Conservation (phyloP, 2,113 vertebrate species). For the Nerophis ophidion region DNA sequence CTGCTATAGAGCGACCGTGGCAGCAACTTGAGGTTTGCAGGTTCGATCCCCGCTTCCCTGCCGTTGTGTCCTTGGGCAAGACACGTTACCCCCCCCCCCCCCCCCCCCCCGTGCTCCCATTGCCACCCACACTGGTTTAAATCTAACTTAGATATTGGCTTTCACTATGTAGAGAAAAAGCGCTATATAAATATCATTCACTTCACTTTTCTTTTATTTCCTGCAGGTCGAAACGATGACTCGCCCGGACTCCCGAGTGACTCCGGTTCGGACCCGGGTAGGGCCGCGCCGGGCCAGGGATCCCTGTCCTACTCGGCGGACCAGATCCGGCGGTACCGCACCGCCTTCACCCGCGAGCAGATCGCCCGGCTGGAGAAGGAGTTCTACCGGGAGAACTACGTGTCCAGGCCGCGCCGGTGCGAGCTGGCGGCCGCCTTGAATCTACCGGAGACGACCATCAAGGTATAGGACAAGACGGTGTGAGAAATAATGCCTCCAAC, state of each 20-base stretch:
- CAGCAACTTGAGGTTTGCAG: too few relatives aligned
- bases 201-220: constrained; percentile 2
- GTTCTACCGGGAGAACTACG: constrained; percentile 97
- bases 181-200: too few relatives aligned
- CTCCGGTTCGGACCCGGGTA: constrained; percentile 58
- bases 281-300: constrained; percentile 68
- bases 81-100: too few relatives aligned
- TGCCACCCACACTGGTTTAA: too few relatives aligned
- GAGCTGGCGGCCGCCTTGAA: constrained; percentile 94
- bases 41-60: too few relatives aligned
- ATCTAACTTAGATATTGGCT: too few relatives aligned
- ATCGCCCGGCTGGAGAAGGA: constrained; percentile 95
- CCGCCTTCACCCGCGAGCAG: constrained; percentile 96
- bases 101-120: too few relatives aligned
- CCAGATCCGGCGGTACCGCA: constrained; percentile 95
- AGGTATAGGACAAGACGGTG: too few relatives aligned
- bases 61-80: too few relatives aligned
- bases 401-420: constrained; percentile 92
- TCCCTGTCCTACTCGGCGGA: constrained; percentile 85
- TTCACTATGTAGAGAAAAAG: too few relatives aligned
- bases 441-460: constrained; percentile 97
- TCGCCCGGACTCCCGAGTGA: constrained; percentile 75
- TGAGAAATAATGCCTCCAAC: neutral
- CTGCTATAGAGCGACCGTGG: too few relatives aligned
- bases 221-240: constrained; percentile 67